Evolutionary conservation across 2,797 vertebrate genomes (phyloP).

Genomic region (Chiroxiphia lanceolata): DNA sequence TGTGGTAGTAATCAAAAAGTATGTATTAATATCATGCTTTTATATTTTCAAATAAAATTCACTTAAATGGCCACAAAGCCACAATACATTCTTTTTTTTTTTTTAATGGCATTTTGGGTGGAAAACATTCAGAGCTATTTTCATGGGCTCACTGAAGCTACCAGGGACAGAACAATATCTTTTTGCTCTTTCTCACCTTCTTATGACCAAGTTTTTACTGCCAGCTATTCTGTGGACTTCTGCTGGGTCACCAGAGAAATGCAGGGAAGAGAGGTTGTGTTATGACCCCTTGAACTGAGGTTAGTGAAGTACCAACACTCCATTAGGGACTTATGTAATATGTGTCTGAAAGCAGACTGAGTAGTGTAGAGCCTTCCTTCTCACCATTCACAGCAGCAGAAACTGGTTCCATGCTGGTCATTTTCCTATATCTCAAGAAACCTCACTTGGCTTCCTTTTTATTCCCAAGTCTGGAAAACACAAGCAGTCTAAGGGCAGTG

Average conservation of each 20-base stretch:
- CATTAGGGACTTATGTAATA: background rate
- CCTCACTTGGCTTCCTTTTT: background rate
- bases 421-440: background rate
- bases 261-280: background rate
- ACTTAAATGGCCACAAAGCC: background rate
- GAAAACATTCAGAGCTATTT: background rate
- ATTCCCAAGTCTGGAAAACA: background rate
- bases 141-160: background rate
- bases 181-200: background rate
- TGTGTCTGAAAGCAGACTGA: background rate
- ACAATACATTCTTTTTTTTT: too few species aligned
- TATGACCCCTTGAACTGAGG: background rate
- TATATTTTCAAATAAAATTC: background rate
- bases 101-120: background rate
- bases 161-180: background rate
- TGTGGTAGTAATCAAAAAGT: background rate
- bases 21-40: background rate
- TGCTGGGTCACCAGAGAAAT: background rate
- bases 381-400: background rate
- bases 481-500: background rate
- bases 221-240: background rate
- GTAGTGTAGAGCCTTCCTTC: background rate
- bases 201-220: background rate
- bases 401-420: background rate
- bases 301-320: background rate